Conservation (phyloP, 2,888 invertebrate genomes). For the Lepidochitona cinerea region DNA sequence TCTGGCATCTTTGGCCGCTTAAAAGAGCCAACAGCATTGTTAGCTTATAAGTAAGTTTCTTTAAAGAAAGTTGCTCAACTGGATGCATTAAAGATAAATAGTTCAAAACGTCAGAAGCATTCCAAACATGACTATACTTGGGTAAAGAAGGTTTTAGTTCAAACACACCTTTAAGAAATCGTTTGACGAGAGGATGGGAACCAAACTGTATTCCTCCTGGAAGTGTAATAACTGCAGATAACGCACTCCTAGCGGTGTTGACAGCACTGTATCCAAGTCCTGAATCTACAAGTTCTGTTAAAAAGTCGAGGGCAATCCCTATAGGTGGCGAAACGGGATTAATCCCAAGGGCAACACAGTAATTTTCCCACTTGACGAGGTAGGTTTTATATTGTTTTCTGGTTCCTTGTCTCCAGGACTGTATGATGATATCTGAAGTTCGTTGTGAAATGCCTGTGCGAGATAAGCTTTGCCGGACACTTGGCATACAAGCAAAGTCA, state of each 20-base stretch:
- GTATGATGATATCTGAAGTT: constrained; percentile 20
- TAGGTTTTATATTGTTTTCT: constrained; percentile 26
- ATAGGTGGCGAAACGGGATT: constrained; percentile 25
- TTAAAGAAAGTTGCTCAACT: background rate
- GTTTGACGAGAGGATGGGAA: background rate
- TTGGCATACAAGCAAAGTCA: constrained; percentile 12
- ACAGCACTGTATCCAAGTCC: constrained; percentile 28
- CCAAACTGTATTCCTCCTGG: background rate
- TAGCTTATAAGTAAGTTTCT: background rate
- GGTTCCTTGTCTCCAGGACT: constrained; percentile 29
- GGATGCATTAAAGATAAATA: background rate
- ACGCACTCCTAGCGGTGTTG: constrained; percentile 10
- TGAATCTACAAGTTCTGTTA: constrained; percentile 11
- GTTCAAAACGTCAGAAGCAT: background rate
- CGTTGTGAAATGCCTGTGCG: constrained; percentile 9
- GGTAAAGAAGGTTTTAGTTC: background rate
- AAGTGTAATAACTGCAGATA: background rate
- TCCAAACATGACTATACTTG: constrained; percentile 1
- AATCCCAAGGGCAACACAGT: constrained; percentile 26
- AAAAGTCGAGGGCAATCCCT: constrained; percentile 25
- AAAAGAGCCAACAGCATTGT: constrained; percentile 8
- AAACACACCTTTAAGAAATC: constrained; percentile 8
- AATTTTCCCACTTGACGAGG: constrained; percentile 33
- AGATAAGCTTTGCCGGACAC: constrained; percentile 2
- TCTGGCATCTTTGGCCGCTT: background rate